Base-by-base conservation (phyloP, 2,797 vertebrate species). In the Spondyliosoma cantharus region DNA sequence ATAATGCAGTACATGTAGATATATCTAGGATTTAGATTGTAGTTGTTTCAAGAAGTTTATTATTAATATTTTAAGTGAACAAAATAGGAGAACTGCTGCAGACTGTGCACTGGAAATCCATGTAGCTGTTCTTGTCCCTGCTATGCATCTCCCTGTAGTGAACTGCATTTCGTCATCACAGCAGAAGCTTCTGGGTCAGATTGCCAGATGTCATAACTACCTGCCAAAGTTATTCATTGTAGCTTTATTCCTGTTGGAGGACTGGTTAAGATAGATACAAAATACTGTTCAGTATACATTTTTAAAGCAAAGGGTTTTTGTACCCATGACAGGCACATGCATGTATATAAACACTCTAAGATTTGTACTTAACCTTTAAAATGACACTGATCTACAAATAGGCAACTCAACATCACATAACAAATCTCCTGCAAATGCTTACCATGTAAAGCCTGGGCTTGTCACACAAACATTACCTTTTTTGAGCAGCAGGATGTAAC, bases 381-480 rank as follows among this genome's bases (percentile, higher is more conserved):
- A 60, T 58, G 25, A 60, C 32, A 16, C 42, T 52, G 24, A 50
- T 65, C n/a, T 59, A 59, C 63, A 71, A 32, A 50, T 43, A 9
- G 25, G 19, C 56, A 58, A 27, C 54, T 72, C 62, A 43, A 2
- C n/a, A 37, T 27, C 52, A 66, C 43, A 46, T 74, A 76, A 22
- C 46, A 71, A 46, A 52, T 63, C 48, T 66, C 62, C 43, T 78
- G 32, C 48, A 72, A 49, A 69, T 79, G 20, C 79, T 69, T 59
- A 74, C 61, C 49, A 65, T 45, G 70, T 74, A 58, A 70, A 81
- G 56, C 22, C 65, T 54, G 22, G 6, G 22, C 19, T 49, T 64
- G 61, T 76, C 45, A 50, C 45, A 60, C 72, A 70, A 74, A 81
- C 78, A 74, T 80, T 87, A 82, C 83, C 81, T 86, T 84, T 84